phyloP scores from a whole-genome alignment of 2,797 vertebrate genomes.

The Potorous gilbertii region DNA sequence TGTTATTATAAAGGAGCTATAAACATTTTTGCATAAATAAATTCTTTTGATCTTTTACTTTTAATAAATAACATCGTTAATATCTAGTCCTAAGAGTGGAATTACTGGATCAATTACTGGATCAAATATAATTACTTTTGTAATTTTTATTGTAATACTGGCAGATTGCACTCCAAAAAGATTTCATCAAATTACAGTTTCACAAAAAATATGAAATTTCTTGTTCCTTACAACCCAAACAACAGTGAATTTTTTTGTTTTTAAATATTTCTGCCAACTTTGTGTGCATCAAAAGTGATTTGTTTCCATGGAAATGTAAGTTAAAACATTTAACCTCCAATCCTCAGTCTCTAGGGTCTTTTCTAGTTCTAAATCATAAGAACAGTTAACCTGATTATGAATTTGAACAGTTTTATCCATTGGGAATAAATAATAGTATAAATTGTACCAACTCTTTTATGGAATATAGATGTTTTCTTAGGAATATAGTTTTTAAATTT shows the following conservation, averaged over 20 bases:
- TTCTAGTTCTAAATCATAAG: neutral
- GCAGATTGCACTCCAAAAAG: neutral
- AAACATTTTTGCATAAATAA: neutral
- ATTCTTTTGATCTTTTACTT: neutral
- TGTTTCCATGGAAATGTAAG: neutral
- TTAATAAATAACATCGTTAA: neutral
- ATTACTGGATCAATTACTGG: neutral
- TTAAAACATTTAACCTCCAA: neutral
- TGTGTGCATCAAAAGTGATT: neutral
- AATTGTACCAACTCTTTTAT: neutral
- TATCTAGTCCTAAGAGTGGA: neutral
- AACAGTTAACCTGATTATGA: neutral
- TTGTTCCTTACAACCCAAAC: neutral
- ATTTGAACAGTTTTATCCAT: neutral
- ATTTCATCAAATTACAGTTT: neutral
- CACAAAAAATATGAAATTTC: neutral
- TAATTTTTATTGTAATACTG: neutral
- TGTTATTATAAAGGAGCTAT: neutral
- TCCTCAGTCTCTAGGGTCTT: neutral
- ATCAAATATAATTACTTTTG: neutral
- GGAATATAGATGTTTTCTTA: neutral
- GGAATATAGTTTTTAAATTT: neutral
- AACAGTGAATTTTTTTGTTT: neutral
- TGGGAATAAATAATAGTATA: neutral
- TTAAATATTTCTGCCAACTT: neutral